Evolutionary conservation across 2,888 invertebrate species (phyloP).

Genomic region (Protophormia terraenovae): DNA sequence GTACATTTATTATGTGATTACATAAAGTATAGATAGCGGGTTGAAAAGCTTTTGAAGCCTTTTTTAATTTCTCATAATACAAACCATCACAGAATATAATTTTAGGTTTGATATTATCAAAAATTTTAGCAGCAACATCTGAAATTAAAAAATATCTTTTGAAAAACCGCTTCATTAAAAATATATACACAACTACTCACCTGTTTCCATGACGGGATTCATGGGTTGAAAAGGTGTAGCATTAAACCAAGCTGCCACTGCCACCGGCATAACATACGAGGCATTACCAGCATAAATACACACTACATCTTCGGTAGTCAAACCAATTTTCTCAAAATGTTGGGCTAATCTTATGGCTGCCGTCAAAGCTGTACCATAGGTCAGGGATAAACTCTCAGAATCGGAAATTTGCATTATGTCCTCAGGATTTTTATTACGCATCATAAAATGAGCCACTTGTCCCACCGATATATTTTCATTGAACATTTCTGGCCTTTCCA

Average conservation of each 20-base stretch:
- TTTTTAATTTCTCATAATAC: constrained; percentile 71
- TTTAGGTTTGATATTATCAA: constrained; percentile 72
- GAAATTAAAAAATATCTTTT: not conserved
- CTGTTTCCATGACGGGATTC: not conserved
- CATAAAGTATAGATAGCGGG: constrained; percentile 49
- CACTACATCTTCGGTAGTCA: constrained; percentile 70
- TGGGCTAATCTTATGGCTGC: constrained; percentile 11
- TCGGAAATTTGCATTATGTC: not conserved
- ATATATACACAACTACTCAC: constrained; percentile 8
- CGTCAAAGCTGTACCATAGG: not conserved
- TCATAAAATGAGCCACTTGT: not conserved
- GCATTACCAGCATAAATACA: constrained; percentile 71
- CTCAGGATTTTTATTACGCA: not conserved
- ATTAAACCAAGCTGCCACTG: constrained; percentile 74
- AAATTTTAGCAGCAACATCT: constrained; percentile 58
- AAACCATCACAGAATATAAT: constrained; percentile 74
- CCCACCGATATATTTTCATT: not conserved
- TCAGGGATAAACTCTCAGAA: not conserved
- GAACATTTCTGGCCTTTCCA: not conserved
- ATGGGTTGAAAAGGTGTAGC: constrained; percentile 71
- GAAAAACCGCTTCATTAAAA: not conserved
- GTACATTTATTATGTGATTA: constrained; percentile 51
- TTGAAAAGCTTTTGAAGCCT: constrained; percentile 57
- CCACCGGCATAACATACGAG: constrained; percentile 72
- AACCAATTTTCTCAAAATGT: constrained; percentile 55